These are phyloP conservation scores for Zosterops japonicus DNA, from an alignment of 2,113 vertebrate species.

Conservation along the genomic window DNA sequence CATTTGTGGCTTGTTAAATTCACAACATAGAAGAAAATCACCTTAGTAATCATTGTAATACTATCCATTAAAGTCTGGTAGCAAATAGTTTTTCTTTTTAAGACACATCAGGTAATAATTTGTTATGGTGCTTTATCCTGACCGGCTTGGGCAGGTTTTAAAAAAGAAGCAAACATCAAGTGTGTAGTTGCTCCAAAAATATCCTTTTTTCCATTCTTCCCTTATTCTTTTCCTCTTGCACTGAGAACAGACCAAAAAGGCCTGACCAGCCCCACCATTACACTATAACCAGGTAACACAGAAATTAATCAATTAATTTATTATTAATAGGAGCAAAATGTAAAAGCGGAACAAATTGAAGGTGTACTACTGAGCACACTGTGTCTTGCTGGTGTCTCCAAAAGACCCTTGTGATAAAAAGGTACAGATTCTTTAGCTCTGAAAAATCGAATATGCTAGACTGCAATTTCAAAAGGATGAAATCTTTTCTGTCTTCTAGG, in stretches of 20 bases:
- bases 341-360: slow-evolving; percentile 9
- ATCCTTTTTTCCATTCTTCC: not conserved
- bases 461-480: not conserved
- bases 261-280: slow-evolving; percentile 1
- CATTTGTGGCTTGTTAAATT: slow-evolving; percentile 3
- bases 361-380: not conserved
- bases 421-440: not conserved
- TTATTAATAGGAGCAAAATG: slow-evolving; percentile 54
- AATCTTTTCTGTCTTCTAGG: not conserved
- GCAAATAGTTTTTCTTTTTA: slow-evolving; percentile 9
- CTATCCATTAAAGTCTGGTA: slow-evolving; percentile 7
- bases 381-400: slow-evolving; percentile 8
- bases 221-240: not conserved
- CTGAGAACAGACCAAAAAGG: not conserved
- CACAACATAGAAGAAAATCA: not conserved
- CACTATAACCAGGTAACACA: slow-evolving; percentile 25
- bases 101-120: not conserved
- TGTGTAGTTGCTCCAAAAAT: not conserved
- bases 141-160: not conserved
- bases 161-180: not conserved
- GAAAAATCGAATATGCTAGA: not conserved
- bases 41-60: not conserved
- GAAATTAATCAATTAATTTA: slow-evolving; percentile 63
- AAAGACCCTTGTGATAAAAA: slow-evolving; percentile 6
- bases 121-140: not conserved